Base-by-base conservation (phyloP, 2,888 invertebrate genomes). In the Troides aeacus region DNA sequence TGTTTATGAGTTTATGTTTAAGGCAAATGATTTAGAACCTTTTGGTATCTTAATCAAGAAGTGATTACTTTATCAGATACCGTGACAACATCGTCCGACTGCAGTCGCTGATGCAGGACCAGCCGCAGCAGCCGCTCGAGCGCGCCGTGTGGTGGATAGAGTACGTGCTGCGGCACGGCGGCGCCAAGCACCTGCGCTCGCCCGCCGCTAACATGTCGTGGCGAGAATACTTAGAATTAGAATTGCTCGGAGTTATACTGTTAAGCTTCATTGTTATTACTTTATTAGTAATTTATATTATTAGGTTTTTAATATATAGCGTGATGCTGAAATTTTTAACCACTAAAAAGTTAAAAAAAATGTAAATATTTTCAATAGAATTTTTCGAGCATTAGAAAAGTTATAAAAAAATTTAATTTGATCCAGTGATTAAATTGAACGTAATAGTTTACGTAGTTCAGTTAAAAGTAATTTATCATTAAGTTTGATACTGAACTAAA, bases 111-210 rank as follows among this genome's bases (percentile, higher is more conserved):
- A 73, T 79, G 73, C 65, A 56, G 0, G 77, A 78, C 21, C 73
- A 78, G 61, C 77, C 74, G 0, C 64, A 74, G 24, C 68, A 66
- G 0, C 73, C 80, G 0, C 56, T 82, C n/a, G 82, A 88, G 39
- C 84, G 86, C 12, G 88, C 89, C 0, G 76, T 91, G 15, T 91
- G 90, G 89, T 92, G 92, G 92, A 87, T 84, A n/a, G 93, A 93
- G 74, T 84, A 93, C 74, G 84, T 92, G 2, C 74, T 92, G 10
- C 80, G 90, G n/a, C 85, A 91, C 72, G 81, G 84, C 21, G 89
- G 89, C 8, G 86, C 87, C 2, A 74, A 73, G 62, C 90, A 92
- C 71, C 79, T 92, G 0, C 81, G 83, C 24, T 77, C 87, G 15
- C 87, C 89, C 0, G 77, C 79, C 5, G 81, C 83, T 18, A 78